Base-by-base conservation (phyloP, 30 jellyfish, hydroid and myxozoan genomes). In the Aurelia sp. region DNA sequence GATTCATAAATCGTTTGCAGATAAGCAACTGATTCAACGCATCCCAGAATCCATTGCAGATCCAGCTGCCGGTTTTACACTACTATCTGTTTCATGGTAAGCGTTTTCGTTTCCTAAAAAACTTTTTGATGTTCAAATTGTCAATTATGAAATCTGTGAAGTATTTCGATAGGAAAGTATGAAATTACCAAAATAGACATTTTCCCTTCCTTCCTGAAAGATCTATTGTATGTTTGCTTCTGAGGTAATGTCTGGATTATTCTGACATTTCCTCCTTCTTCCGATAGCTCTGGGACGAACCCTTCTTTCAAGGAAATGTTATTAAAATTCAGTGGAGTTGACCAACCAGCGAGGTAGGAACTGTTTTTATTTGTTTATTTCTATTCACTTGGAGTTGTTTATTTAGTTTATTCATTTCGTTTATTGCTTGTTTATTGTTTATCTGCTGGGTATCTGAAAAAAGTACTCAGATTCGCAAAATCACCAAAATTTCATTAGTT, bases 31-130 rank as follows among this genome's bases (percentile, higher is more conserved):
- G 1, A 16, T 71, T 38, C 76, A 82, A 30, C 84, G 82, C 17
- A 82, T 70, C 55, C 92, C 92, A 31, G 80, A 82, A 40, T 58
- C 85, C 76, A 52, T 82, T 20, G 92, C 92, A 19, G 86, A 69
- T 53, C 68, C 74, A 19, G 85, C 86, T 13, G 92, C 92, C 27
- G 86, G 86, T 20, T 69, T 82, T 20, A 69, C 79, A 18, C 40
- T 82, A 63, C 74, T 82, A 0, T 69, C 92, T 13, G 47, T 66
- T 11, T 27, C 62, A 5, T 27, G 91, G 91, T 67, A 4, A 72
- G 84, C 40, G 80, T 1, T 20, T 66, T 66, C n/a, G 11, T 3
- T 16, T 16, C 33, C 33, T 27, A 2, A 27, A 27, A 27, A 27
- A 27, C 33, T 27, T 27, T 27, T 27, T 27, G 33, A 27, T 27